These are phyloP conservation scores for Drosophila lacicola DNA, from an alignment of 2,888 invertebrate genomes.

Conservation along the genomic window DNA sequence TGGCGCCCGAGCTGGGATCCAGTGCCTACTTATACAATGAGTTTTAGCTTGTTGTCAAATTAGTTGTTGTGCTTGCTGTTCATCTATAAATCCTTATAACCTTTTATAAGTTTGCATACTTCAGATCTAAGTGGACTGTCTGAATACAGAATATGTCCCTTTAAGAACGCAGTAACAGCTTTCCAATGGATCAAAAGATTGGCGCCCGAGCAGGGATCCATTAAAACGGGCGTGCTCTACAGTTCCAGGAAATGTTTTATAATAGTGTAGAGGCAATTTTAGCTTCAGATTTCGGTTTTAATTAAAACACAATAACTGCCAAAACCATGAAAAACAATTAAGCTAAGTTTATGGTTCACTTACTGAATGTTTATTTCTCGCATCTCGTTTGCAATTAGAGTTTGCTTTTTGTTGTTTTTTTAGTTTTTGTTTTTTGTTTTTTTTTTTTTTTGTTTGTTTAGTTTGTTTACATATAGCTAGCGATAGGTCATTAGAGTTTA, in stretches of 20 bases:
- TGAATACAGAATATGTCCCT: no score
- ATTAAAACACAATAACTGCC: background rate
- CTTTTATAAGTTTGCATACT: no score
- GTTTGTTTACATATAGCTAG: constrained; percentile 37
- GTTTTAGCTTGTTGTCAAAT: no score
- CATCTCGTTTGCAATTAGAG: constrained; percentile 42
- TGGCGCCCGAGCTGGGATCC: no score
- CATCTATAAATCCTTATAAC: no score
- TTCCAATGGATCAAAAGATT: background rate
- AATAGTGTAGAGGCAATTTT: no score
- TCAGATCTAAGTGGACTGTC: no score
- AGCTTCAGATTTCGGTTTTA: background rate
- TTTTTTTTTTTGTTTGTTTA: constrained; percentile 20
- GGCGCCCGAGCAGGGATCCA: background rate
- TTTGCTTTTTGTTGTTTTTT: constrained; percentile 35
- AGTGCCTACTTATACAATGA: no score
- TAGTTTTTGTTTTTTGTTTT: constrained; percentile 23
- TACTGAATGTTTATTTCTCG: constrained; percentile 65
- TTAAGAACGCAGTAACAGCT: no score
- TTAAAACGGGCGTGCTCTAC: no score
- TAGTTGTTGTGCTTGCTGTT: no score
- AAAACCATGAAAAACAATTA: constrained; percentile 9
- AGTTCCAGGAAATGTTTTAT: no score
- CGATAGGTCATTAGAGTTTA: constrained; percentile 41
- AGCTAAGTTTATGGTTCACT: constrained; percentile 34